Base-by-base conservation (phyloP, 2,888 invertebrate species). In the Volucella zonaria region DNA sequence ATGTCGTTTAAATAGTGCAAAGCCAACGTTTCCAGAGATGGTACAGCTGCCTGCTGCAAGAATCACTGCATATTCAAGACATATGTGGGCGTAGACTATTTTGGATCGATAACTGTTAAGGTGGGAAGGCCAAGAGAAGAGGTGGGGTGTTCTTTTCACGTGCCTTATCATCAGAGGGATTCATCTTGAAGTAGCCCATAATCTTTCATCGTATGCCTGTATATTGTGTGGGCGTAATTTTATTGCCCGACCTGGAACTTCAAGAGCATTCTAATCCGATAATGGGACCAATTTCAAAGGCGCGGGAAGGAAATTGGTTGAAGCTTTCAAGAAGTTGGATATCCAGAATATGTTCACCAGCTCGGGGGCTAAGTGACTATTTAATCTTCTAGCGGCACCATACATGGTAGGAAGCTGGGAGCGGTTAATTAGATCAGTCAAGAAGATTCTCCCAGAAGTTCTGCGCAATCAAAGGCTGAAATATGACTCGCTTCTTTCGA, bases 221-320 rank as follows among this genome's bases (percentile, higher is more conserved):
- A 80, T 87, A 45, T 1, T 47, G 86, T 9, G 67, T 75, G 8
- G 47, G 11, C 42, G 66, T 11, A 79, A 82, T 31, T 86, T 87
- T 56, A 74, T 78, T 8, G 45, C 75, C 11, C 51, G 81, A 6
- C 59, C 85, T 43, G 87, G 87, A 11, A 64, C 77, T 6, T 70
- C 74, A 11, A 45, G 42, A 2, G 58, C 82, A 31, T 49, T 82
- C 3, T 68, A 38, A n/a, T 80, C 71, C 4, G 87, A 87, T 61
- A 87, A 87, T 52, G 87, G 87, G 14, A 87, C 85, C 0, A 87
- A 87, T 18, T 87, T 87, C 59, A 66, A 77, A 0, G 79, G 85
- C 0, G 81, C 87, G 0, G 79, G 80, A 3, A 45, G 64, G 1
- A 79, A 87, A 62, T 18, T 87, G 11, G 49, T 61, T 3, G 70